These are phyloP conservation scores for Melinaea marsaeus DNA, from an alignment of 2,888 invertebrate genomes.

Conservation along the genomic window DNA sequence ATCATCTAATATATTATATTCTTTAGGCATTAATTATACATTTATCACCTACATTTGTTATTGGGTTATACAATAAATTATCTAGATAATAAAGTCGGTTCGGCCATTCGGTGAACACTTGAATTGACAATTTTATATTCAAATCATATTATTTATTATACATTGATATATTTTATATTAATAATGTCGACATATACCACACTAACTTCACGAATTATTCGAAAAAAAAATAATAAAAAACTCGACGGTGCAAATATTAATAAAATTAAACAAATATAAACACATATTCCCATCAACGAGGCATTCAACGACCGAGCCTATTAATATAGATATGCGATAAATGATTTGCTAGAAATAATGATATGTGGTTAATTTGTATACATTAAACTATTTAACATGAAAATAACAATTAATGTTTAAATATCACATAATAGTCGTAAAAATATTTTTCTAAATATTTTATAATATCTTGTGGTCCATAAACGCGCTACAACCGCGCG, in stretches of 20 bases:
- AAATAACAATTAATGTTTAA: slow-evolving; percentile 67
- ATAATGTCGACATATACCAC: background rate
- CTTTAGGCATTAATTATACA: slow-evolving; percentile 21
- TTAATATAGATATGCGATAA: slow-evolving; percentile 27
- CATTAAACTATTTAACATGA: slow-evolving; percentile 63
- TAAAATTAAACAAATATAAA: too few relatives aligned
- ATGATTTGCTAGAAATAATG: slow-evolving; percentile 62
- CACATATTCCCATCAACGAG: background rate
- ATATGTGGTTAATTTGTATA: slow-evolving; percentile 71
- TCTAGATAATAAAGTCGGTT: slow-evolving; percentile 14
- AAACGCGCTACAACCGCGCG: slow-evolving; percentile 44
- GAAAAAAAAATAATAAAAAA: background rate
- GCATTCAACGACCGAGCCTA: background rate
- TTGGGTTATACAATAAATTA: slow-evolving; percentile 25
- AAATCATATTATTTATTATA: slow-evolving; percentile 9
- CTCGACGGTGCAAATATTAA: too few relatives aligned
- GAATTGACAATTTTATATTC: slow-evolving; percentile 8
- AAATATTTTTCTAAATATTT: slow-evolving; percentile 46
- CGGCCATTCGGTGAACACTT: slow-evolving; percentile 16
- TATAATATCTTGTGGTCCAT: slow-evolving; percentile 70
- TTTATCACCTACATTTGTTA: slow-evolving; percentile 12
- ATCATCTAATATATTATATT: slow-evolving; percentile 9
- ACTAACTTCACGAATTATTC: background rate
- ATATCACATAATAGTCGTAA: slow-evolving; percentile 76
- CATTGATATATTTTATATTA: background rate